Evolutionary conservation across 64 coral and sea anemone genomes (phyloP).

Genomic region (Exaiptasia diaphana): DNA sequence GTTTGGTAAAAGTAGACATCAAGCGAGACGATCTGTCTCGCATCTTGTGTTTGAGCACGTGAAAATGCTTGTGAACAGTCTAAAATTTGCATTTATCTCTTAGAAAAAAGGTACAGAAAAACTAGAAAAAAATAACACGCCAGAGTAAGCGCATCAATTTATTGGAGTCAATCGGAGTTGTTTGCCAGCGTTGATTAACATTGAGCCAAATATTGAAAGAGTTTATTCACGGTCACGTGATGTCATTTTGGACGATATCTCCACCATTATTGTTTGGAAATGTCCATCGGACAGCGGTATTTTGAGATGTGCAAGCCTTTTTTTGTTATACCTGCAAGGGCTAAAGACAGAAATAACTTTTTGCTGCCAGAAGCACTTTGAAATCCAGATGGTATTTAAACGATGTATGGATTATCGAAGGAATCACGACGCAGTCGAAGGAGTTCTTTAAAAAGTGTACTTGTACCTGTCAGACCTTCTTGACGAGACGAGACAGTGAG

Average conservation of each 20-base stretch:
- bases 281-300: slow-evolving; percentile 6
- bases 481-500: no score
- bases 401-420: not conserved
- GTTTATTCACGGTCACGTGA: no score
- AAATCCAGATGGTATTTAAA: slow-evolving; percentile 1
- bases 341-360: not conserved
- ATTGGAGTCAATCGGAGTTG: slow-evolving; percentile 14
- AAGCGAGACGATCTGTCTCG: no score
- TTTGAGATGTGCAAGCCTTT: slow-evolving; percentile 47
- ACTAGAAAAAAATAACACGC: not conserved
- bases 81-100: no score
- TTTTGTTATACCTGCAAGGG: not conserved
- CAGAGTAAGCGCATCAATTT: not conserved
- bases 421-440: not conserved
- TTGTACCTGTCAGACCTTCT: not conserved
- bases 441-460: not conserved
- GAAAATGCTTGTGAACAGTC: no score
- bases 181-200: slow-evolving; percentile 22
- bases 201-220: no score
- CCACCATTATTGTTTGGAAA: not conserved
- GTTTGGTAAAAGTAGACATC: no score
- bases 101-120: no score
- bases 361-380: slow-evolving; percentile 24
- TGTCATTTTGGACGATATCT: no score
- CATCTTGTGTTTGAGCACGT: no score